Percentiles rank a stretch among this genome's conserved stretches.
Evolutionary conservation across 2,888 invertebrate genomes (phyloP).

Genomic region (Dryomyza anilis): DNA sequence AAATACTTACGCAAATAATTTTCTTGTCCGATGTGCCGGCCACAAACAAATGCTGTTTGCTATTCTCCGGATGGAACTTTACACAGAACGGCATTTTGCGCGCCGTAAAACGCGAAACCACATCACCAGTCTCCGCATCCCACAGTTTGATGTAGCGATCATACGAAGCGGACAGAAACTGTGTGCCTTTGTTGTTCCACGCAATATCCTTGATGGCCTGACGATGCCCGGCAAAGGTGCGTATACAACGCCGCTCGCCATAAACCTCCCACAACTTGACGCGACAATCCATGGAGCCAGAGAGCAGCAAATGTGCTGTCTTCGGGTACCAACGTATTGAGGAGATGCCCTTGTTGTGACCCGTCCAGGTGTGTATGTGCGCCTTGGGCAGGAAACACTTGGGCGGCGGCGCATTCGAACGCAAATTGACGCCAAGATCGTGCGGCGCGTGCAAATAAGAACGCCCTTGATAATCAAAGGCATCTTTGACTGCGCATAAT

Average conservation of each 20-base stretch:
- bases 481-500: constrained; percentile 78
- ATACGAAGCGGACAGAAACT: constrained; percentile 95
- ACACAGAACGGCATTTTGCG: constrained; percentile 97
- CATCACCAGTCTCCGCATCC: constrained; percentile 97
- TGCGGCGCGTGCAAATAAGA: constrained; percentile 93
- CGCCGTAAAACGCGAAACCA: constrained; percentile 86
- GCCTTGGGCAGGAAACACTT: constrained; percentile 96
- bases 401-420: constrained; percentile 86
- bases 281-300: constrained; percentile 95
- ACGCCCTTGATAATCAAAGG: constrained; percentile 94
- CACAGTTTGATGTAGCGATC: constrained; percentile 97
- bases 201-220: constrained; percentile 96
- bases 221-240: constrained; percentile 95
- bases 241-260: constrained; percentile 87
- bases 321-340: constrained; percentile 93
- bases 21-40: constrained; percentile 99
- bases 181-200: constrained; percentile 91
- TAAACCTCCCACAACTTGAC: constrained; percentile 99
- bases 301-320: constrained; percentile 92
- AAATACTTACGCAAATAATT: constrained; percentile 90
- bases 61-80: constrained; percentile 96
- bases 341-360: constrained; percentile 95
- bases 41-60: constrained; percentile 96
- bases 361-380: constrained; percentile 94
- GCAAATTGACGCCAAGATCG: constrained; percentile 88